Base-by-base conservation (phyloP, 2,797 vertebrate species). In the Halcyon leucocephala region DNA sequence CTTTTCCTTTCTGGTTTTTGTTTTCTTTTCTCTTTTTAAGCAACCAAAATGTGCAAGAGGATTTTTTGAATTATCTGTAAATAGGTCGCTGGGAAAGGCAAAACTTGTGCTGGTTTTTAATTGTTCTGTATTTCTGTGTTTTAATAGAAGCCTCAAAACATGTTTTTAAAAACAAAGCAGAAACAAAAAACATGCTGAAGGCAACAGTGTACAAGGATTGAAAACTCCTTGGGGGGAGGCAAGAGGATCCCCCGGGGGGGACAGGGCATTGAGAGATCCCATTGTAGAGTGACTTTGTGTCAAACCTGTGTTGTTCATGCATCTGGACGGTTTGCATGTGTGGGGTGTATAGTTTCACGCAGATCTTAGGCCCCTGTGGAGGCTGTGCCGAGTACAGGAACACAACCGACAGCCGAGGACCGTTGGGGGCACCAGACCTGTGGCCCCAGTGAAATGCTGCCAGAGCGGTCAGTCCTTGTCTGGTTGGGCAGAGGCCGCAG, bases 81-180 rank as follows among this genome's bases (percentile, higher is more conserved):
- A 99, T 99, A 99, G 98, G 98, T 98, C 98, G 54, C 97, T 96
- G 95, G 95, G 90, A 97, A 95, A 95, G 90, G 81, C 95, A 97
- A 98, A 98, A 98, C 95, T 98, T 98, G 99, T 99, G 99, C 98
- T 98, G 98, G 98, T 99, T 99, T 99, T 98, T 98, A 99, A 97
- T 98, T 98, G 99, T 99, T 98, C 98, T 99, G 98, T 99, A 98
- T 99, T 98, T 99, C 98, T 99, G 99, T 99, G 99, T 99, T 99
- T 99, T 99, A 99, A 98, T 97, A 98, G 98, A 98, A 98, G 98
- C 98, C 98, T 98, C 95, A 86, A 96, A 96, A 92, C 78, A 77
- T 91, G 91, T 54, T 31, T 31, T 64, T 29, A 20, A 19, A 54
- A 84, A 62, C 81, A 54, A 54, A 84, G 67, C 42, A 57, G 33